phyloP scores from a whole-genome alignment of 2,113 vertebrate genomes.

The Cyphomyrus plagiostoma region DNA sequence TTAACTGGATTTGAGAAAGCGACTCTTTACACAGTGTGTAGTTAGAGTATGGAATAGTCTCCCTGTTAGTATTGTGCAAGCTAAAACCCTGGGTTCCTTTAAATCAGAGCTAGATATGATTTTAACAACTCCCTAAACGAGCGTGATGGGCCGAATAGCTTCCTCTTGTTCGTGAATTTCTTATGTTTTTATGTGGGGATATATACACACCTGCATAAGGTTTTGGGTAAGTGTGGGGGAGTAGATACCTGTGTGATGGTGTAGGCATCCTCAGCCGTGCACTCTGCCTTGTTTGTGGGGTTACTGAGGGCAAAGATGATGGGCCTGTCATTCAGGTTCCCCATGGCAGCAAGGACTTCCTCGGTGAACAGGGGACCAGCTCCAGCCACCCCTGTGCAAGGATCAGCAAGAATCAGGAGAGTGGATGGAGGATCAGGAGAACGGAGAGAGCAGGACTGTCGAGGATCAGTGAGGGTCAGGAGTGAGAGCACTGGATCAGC shows the following conservation, averaged over 20 bases:
- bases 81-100: no score
- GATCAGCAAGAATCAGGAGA: neutral
- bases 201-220: neutral
- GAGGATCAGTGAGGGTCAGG: neutral
- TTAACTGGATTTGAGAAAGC: no score
- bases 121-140: no score
- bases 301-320: conserved; percentile 93
- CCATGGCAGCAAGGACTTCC: conserved; percentile 80
- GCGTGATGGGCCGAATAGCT: no score
- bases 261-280: conserved; percentile 90
- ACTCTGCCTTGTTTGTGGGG: conserved; percentile 85
- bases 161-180: no score
- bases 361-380: conserved; percentile 83
- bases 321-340: conserved; percentile 74
- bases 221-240: neutral
- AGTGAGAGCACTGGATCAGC: neutral
- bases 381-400: conserved; percentile 77
- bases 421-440: neutral
- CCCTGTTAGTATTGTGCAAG: no score
- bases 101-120: no score
- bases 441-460: neutral
- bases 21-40: no score
- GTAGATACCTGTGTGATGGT: conserved; percentile 71
- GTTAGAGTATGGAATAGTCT: no score
- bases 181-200: neutral